Percentiles rank a stretch among this genome's conserved stretches.
Evolutionary conservation across 1,140 invertebrate species (phyloP).

Genomic region (Helicoverpa armigera): DNA sequence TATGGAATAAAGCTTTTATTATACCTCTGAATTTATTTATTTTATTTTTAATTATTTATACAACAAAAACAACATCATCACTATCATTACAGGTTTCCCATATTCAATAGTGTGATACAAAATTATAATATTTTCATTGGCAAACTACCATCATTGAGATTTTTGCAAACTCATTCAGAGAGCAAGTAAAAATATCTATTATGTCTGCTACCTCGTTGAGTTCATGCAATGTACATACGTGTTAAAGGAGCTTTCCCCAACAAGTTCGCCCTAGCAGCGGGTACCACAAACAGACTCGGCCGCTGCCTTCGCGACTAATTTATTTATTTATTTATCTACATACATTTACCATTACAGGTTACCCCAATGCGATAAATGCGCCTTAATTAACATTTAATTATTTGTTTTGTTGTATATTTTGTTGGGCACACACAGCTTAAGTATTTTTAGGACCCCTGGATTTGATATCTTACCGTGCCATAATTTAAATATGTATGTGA

Average conservation of each 20-base stretch:
- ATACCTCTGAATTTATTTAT: too few relatives aligned
- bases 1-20: too few relatives aligned
- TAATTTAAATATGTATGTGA: not conserved
- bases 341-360: too few relatives aligned
- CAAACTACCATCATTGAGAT: not conserved
- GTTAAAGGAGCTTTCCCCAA: not conserved
- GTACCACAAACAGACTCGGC: not conserved
- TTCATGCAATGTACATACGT: not conserved
- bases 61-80: too few relatives aligned
- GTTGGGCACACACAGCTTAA: not conserved
- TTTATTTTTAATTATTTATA: too few relatives aligned
- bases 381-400: too few relatives aligned
- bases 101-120: too few relatives aligned
- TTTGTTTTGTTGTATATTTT: too few relatives aligned
- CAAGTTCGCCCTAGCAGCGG: not conserved
- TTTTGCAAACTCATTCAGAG: not conserved
- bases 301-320: not conserved
- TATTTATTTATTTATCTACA: too few relatives aligned
- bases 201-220: not conserved
- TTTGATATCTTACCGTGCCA: not conserved
- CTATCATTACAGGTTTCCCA: too few relatives aligned
- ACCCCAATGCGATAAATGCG: too few relatives aligned
- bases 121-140: too few relatives aligned
- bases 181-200: not conserved
- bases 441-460: not conserved